Percentiles rank a stretch among this genome's conserved stretches.
phyloP scores from a whole-genome alignment of 2,888 invertebrate species.

The Lepidochitona cinerea region DNA sequence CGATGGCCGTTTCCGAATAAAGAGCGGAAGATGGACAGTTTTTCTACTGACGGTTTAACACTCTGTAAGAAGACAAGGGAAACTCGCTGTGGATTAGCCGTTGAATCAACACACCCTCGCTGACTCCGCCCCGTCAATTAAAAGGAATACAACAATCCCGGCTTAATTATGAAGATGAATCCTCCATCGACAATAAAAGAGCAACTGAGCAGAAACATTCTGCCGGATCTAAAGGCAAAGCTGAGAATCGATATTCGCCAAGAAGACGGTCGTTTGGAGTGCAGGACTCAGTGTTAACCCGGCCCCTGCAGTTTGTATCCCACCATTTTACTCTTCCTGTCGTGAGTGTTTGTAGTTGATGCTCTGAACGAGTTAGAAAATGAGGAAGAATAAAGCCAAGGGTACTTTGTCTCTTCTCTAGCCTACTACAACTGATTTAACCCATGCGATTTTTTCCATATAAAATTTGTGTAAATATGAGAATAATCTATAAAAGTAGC shows the following conservation, averaged over 20 bases:
- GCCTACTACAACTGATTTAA: neutral
- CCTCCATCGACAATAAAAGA: neutral
- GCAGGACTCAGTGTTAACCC: neutral
- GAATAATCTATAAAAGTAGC: neutral
- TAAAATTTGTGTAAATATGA: neutral
- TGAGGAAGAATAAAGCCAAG: neutral
- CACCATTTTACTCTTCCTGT: neutral
- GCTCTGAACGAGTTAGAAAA: neutral
- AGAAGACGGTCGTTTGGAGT: neutral
- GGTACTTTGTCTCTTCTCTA: neutral
- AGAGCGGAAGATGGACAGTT: too few relatives aligned
- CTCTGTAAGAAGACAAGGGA: neutral
- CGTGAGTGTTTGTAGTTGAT: neutral
- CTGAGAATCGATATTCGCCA: neutral
- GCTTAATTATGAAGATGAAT: neutral
- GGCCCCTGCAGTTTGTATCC: neutral
- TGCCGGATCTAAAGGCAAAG: neutral
- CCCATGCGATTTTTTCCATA: neutral
- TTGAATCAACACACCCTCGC: neutral
- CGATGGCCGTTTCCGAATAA: too few relatives aligned
- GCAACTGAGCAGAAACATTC: neutral
- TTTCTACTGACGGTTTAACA: too few relatives aligned
- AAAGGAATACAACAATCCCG: neutral
- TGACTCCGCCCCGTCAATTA: neutral
- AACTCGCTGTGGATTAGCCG: neutral